These are phyloP conservation scores for Noctilio leporinus DNA, from an alignment of 2,113 vertebrate genomes.

Conservation along the genomic window DNA sequence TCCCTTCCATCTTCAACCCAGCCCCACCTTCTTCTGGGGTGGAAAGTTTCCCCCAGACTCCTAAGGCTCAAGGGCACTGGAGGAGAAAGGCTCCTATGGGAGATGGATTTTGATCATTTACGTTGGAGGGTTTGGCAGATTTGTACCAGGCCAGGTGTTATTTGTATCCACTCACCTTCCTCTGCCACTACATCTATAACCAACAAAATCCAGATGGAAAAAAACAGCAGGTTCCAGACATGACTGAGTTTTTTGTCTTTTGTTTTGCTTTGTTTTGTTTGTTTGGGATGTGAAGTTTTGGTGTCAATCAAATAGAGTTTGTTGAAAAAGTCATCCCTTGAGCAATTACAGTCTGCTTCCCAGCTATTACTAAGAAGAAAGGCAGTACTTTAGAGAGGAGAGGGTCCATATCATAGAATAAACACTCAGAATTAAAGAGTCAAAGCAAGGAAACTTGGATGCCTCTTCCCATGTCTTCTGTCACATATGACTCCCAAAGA, in stretches of 20 bases:
- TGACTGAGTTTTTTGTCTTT: not conserved
- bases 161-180: not conserved
- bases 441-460: not conserved
- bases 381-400: not conserved
- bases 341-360: not conserved
- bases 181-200: not conserved
- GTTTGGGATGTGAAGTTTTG: slow-evolving; percentile 37
- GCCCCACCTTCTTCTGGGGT: not conserved
- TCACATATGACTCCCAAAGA: not conserved
- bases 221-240: slow-evolving; percentile 1
- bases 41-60: slow-evolving; percentile 56
- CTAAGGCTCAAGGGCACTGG: slow-evolving; percentile 39
- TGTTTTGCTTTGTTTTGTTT: not conserved
- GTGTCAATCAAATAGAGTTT: slow-evolving; percentile 34
- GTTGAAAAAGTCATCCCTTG: not conserved
- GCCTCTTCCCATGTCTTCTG: not conserved
- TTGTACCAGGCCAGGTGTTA: not conserved
- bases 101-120: not conserved
- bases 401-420: not conserved
- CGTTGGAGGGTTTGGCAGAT: not conserved
- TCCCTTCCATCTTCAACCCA: rapidly evolving
- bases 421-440: not conserved
- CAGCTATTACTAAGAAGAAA: not conserved
- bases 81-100: slow-evolving; percentile 57
- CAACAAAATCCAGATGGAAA: slow-evolving; percentile 18